Base-by-base conservation (phyloP, 1,140 invertebrate genomes). In the Batillaria attramentaria region DNA sequence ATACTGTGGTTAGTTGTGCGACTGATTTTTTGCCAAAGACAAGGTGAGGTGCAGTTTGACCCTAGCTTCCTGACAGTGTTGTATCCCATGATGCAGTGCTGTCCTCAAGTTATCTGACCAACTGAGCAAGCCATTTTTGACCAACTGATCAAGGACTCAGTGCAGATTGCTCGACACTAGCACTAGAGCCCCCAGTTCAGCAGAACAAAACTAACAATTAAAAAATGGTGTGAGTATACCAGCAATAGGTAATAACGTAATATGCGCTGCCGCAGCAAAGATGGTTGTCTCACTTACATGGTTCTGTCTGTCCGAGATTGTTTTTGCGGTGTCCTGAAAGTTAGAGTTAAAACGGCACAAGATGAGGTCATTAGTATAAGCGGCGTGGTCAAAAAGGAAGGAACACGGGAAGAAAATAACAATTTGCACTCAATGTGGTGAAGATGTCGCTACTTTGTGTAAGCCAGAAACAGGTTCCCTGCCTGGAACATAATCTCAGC, bases 291-390 rank as follows among this genome's bases (percentile, higher is more conserved):
- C 60, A 86, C 84, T 86, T 85, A 85, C 85, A 87, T 87, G 85
- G 85, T 73, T 82, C 83, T 46, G 77, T 85, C 79, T 85, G 85
- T 83, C 85, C 85, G 35, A 80, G 78, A 76, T 80, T 82, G 79
- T 86, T 84, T 79, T 82, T 77, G 72, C 81, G 83, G 65, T 79
- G 70, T 72, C 85, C 85, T 84, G 83, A 70, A 84, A 81, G 79
- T 75, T 78, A 81, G 43, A 81, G 70, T 62, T 75, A 42, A 75
- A 62, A 75, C 62, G 54, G 37, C 54, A 75, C 73, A 75, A 41
- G 31, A 79, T 79, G 46, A 79, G 20, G 43, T 74, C 62, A 79
- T 75, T 75, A 75, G 57, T 75, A 75, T 33, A 65, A 41, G 57
- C 54, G 73, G 54, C 62, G 54, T 75, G 20, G 28, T 60, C 28